Base-by-base conservation (phyloP, 2,797 vertebrate species). In the Tinamus major region DNA sequence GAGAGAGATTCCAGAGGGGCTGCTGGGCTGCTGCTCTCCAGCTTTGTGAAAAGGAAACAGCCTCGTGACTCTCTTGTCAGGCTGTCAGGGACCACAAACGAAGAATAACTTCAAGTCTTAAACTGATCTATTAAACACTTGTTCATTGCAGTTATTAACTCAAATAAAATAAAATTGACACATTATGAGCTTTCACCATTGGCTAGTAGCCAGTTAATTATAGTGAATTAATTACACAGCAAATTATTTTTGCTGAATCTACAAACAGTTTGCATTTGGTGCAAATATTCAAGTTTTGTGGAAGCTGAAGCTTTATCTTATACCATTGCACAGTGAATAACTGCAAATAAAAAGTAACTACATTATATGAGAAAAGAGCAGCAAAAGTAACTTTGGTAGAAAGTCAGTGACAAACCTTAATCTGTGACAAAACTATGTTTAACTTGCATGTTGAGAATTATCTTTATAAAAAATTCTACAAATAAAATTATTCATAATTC, bases 181-280 rank as follows among this genome's bases (percentile, higher is more conserved):
- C 65, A 68, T 0, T n/a, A 19, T 11, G 70, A 70, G 16, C n/a
- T 89, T 93, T 83, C 55, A 90, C 85, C 72, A 13, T 2, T 90
- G 90, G 81, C 72, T 85, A 78, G 19, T 24, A 51, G 55, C 84
- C 94, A 93, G 53, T 72, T 87, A 92, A 93, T 93, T 95, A 93
- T 17, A 65, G 29, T 7, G 42, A 87, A 88, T 80, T 94, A 87
- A 89, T 84, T 92, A 68, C 5, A n/a, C 77, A 71, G 74, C 64
- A 37, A 82, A 89, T 90, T 55, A 69, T 79, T 89, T 84, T 93
- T 89, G 8, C n/a, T 62, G 62, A 89, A 83, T 33, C 35, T 72
- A 75, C 71, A 2, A 6, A 72, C 46, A 72, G n/a, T 46, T 85
- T 87, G 27, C 20, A 37, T 51, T 78, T 76, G 23, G 23, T 56